Base-by-base conservation (phyloP, 2,113 vertebrate species). In the Etia nguti region DNA sequence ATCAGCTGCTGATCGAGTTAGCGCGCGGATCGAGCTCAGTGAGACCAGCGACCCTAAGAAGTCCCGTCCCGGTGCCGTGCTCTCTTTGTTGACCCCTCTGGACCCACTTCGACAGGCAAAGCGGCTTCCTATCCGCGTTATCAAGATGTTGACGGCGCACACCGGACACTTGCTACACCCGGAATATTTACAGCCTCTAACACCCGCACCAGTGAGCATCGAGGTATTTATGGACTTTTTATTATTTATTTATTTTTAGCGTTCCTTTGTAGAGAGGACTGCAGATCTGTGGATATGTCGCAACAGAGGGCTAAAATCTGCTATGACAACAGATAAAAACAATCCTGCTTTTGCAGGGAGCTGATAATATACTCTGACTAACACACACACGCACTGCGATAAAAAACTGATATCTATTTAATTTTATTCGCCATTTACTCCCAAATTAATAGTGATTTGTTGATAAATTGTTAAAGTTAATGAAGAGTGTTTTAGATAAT, bases 141-240 rank as follows among this genome's bases (percentile, higher is more conserved):
- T 98, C 95, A 98, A 97, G 95, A 98, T 98, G 98, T 96, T 98
- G 97, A 97, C 96, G 80, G 97, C 98, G 84, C 98, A 98, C 94
- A 96, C 97, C 12, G 97, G 97, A 77, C 98, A 98, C 96, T 96
- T 98, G 93, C 97, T 98, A 79, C 98, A 99, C 93, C 97, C 98
- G 96, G 98, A 99, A 93, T 99, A 99, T 94, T 95, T 99, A 86
- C 98, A 99, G 95, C 98, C 98, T 65, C 92, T 99, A 77, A 97
- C 97, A 90, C 97, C 98, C 93, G 97, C 98, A 11, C 97, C 98
- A 54, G 96, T 98, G 88, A 98, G 97, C 96, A 99, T 99, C 65
- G 98, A 99, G 97, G 98, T 99, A 96, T 96, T 94, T 87, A 20
- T 22, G 77, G 24, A 46, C 83, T 75, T 82, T 62, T 11, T 6